Base-by-base conservation (phyloP, 2,113 vertebrate species). In the Ameiurus melas region DNA sequence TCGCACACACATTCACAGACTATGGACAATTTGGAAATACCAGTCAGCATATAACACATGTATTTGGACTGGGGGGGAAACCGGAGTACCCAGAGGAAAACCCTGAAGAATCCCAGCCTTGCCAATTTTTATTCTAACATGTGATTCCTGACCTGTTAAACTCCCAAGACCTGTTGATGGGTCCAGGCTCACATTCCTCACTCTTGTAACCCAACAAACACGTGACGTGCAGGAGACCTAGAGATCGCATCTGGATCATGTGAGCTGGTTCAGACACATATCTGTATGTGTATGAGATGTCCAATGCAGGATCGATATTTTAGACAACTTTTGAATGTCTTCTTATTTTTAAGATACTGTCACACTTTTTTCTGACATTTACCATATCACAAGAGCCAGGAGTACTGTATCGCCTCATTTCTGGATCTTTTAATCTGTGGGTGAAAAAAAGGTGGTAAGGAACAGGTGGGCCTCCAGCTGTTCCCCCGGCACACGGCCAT, bases 381-480 rank as follows among this genome's bases (percentile, higher is more conserved):
- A 78, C 43, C 12, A 25, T 77, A 83, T 85, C n/a, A 83, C 17
- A 81, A 62, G 57, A 75, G 25, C 83, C 85, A 82, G 17, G 5
- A 20, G 80, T 47, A 83, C 68, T 57, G 51, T 51, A 66, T n/a
- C 47, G 12, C 33, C 81, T 84, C 16, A 79, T 43, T 75, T 89
- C 66, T 36, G 39, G 70, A 51, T 58, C 47, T 33, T 62, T 85
- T 81, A 70, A 58, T 85, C 33, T 22, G 73, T 82, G 86, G 85
- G 43, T 39, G 71, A 89, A 19, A 47, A 43, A 20, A 36, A 60
- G 51, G 81, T 30, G 43, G 27, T 70, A 27, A 58, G 85, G 77
- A 86, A 85, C 87, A 90, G 87, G 90, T 89, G 87, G 87, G 85
- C 83, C n/a, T 81, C 84, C 90, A 92, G 88, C 86, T 90, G 91